Conservation (phyloP, 53 echinoderm and acorn worm genomes). For the Glandiceps talaboti region DNA sequence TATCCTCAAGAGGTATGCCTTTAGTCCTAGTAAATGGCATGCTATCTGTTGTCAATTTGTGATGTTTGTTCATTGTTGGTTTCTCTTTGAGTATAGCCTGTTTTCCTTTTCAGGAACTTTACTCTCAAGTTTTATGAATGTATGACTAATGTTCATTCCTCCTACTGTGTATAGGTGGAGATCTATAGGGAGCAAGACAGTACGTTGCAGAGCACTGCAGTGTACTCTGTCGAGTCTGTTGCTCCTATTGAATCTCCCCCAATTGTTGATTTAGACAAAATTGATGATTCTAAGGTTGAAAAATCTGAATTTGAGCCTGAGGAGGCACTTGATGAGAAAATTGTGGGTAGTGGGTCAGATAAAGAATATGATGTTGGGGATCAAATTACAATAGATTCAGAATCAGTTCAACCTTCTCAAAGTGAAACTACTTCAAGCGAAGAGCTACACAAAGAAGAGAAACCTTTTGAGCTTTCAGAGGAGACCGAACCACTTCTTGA, state of each 20-base stretch:
- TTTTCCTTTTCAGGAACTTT: background rate
- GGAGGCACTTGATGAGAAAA: background rate
- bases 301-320: background rate
- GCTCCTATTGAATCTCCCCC: background rate
- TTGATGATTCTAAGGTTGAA: background rate
- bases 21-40: background rate
- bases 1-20: background rate
- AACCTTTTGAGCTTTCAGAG: constrained; percentile 7
- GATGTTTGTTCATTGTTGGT: background rate
- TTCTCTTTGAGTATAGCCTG: background rate
- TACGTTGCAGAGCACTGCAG: background rate
- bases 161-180: background rate
- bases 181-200: background rate
- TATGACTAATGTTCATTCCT: background rate
- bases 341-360: background rate
- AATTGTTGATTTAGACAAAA: too few species aligned
- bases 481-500: constrained; percentile 9
- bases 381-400: background rate
- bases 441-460: constrained; percentile 19
- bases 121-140: background rate
- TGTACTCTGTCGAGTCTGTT: background rate
- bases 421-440: background rate
- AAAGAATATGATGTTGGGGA: background rate
- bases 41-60: background rate
- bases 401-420: background rate